phyloP scores from a whole-genome alignment of 1,140 invertebrate genomes.

The Macrotrachela quadricornifera region DNA sequence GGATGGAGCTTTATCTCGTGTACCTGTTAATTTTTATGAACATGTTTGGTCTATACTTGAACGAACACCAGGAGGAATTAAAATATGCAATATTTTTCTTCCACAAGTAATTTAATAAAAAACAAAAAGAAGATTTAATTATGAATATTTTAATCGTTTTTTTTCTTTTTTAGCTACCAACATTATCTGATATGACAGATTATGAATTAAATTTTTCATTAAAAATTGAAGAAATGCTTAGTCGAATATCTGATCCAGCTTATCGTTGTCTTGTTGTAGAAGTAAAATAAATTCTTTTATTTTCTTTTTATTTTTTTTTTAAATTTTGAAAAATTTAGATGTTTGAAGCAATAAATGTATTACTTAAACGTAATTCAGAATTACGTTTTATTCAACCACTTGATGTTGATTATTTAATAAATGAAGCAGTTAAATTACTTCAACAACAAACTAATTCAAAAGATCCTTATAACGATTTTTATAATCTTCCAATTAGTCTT shows the following conservation, averaged over 20 bases:
- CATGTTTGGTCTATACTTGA: constrained; percentile 81
- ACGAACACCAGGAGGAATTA: constrained; percentile 63
- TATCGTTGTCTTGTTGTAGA: constrained; percentile 82
- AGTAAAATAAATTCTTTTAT: constrained; percentile 22
- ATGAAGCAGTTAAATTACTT: too few species aligned
- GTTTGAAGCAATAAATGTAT: too few species aligned
- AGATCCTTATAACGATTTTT: too few species aligned
- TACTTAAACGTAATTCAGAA: too few species aligned
- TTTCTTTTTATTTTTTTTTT: too few species aligned
- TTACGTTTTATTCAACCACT: too few species aligned
- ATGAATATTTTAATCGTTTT: constrained; percentile 29
- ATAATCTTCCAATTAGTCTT: too few species aligned
- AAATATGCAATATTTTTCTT: constrained; percentile 55
- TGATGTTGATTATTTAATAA: too few species aligned
- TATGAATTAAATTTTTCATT: constrained; percentile 90
- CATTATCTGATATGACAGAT: constrained; percentile 76
- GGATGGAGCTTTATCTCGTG: constrained; percentile 79
- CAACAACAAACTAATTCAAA: too few species aligned
- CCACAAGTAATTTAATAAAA: constrained; percentile 34
- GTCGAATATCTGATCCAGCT: constrained; percentile 60
- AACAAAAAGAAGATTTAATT: background rate
- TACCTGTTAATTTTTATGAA: constrained; percentile 77
- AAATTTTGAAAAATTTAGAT: too few species aligned
- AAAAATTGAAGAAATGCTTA: constrained; percentile 72
- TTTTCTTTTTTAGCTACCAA: constrained; percentile 42